These are phyloP conservation scores for Taeniopygia guttata DNA, from an alignment of 2,797 vertebrate species.

Conservation along the genomic window DNA sequence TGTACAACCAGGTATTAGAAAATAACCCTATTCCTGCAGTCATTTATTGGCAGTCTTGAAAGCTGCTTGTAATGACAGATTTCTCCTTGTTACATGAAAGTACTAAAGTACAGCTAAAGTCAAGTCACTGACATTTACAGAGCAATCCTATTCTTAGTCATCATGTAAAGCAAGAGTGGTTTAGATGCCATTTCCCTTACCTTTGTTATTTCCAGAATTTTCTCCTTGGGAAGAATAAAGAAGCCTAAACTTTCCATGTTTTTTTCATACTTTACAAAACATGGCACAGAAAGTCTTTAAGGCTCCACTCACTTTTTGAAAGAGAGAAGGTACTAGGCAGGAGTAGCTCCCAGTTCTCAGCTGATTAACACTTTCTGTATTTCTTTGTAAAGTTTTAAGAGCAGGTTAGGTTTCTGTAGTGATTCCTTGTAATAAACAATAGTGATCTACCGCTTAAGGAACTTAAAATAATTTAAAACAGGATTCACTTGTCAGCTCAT, in stretches of 20 bases:
- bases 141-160: neutral
- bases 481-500: neutral
- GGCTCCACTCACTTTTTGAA: neutral
- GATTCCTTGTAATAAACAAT: neutral
- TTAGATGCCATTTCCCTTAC: neutral
- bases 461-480: neutral
- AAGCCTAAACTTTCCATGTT: neutral
- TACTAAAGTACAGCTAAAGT: neutral
- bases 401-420: neutral
- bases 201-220: neutral
- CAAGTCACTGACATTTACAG: neutral
- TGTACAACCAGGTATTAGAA: neutral
- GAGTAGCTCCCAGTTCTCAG: neutral
- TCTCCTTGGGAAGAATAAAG: neutral
- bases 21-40: neutral
- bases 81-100: neutral
- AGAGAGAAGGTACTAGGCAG: neutral
- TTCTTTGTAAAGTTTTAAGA: neutral
- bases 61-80: neutral
- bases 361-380: neutral
- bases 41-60: neutral
- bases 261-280: neutral
- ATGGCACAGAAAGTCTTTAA: neutral
- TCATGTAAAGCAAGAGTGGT: neutral
- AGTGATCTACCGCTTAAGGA: accelerated